A percentile compares a stretch with the other conserved stretches of the same genome.
These are phyloP conservation scores for Sipha maydis DNA, from an alignment of 2,888 invertebrate genomes.

Conservation along the genomic window DNA sequence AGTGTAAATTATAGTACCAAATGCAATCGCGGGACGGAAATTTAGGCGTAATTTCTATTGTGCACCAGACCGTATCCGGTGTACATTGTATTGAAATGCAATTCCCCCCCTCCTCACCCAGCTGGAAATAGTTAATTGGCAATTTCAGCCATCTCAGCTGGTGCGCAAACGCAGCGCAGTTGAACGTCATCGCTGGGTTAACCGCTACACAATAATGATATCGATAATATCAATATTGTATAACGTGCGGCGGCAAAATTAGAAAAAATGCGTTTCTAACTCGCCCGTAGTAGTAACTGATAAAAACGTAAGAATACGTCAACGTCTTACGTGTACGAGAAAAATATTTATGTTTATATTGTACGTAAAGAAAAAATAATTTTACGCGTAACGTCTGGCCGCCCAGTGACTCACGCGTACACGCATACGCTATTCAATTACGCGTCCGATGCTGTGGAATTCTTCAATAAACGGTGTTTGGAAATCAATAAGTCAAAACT, in stretches of 20 bases:
- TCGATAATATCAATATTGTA: too few species aligned
- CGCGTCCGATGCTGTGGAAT: conserved; percentile 15
- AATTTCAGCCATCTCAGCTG: background rate
- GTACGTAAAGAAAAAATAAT: background rate
- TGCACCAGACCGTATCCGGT: background rate
- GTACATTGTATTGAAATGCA: background rate
- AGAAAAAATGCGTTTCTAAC: too few species aligned
- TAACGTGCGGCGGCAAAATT: too few species aligned
- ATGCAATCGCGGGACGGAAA: background rate
- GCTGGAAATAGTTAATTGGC: background rate
- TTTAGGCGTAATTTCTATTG: background rate
- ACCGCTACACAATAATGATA: too few species aligned
- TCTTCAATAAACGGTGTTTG: conserved; percentile 49
- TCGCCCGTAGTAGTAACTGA: too few species aligned
- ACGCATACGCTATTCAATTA: conserved; percentile 31
- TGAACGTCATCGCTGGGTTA: background rate
- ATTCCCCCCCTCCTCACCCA: too few species aligned
- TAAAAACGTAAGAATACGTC: too few species aligned
- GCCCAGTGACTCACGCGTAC: background rate
- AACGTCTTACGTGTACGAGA: background rate
- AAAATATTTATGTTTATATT: background rate
- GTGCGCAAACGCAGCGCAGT: background rate
- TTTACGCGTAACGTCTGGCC: background rate
- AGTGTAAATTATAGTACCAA: background rate
- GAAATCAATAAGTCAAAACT: conserved; percentile 55